These are phyloP conservation scores for Cephus sareptanus DNA, from an alignment of 2,888 invertebrate species.

Conservation along the genomic window DNA sequence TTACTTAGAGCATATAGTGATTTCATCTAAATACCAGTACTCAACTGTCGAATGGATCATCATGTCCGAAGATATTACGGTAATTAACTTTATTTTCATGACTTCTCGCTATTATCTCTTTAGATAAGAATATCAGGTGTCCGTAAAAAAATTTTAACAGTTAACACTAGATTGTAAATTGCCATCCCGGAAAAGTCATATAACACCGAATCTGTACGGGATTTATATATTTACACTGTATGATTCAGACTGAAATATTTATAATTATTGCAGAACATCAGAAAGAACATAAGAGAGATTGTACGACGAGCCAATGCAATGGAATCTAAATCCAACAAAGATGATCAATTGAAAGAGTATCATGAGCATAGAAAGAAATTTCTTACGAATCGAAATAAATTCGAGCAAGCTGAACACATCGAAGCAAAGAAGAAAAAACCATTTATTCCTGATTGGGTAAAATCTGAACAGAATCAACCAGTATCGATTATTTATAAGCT, in stretches of 20 bases:
- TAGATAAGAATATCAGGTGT: not conserved
- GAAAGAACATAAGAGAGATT: not conserved
- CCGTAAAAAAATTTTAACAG: not conserved
- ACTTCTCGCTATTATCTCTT: not conserved
- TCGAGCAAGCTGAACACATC: constrained; percentile 1
- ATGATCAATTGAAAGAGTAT: not conserved
- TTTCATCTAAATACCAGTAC: not conserved
- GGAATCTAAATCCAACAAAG: not conserved
- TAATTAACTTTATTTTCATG: not conserved
- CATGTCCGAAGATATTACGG: not conserved
- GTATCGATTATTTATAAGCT: constrained; percentile 10
- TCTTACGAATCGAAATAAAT: constrained; percentile 10
- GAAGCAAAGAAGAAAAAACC: not conserved
- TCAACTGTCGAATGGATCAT: not conserved
- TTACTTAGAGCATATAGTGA: not conserved
- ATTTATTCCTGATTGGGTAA: constrained; percentile 14
- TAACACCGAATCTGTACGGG: too few relatives aligned
- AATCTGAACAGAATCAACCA: not conserved
- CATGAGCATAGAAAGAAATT: constrained; percentile 11
- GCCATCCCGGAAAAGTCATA: not conserved
- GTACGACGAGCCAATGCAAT: not conserved
- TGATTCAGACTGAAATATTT: not conserved
- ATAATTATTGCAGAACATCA: not conserved
- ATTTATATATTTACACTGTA: too few relatives aligned
- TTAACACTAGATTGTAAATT: not conserved